These are phyloP conservation scores for Stratiomys singularior DNA, from an alignment of 2,888 invertebrate species.

Conservation along the genomic window DNA sequence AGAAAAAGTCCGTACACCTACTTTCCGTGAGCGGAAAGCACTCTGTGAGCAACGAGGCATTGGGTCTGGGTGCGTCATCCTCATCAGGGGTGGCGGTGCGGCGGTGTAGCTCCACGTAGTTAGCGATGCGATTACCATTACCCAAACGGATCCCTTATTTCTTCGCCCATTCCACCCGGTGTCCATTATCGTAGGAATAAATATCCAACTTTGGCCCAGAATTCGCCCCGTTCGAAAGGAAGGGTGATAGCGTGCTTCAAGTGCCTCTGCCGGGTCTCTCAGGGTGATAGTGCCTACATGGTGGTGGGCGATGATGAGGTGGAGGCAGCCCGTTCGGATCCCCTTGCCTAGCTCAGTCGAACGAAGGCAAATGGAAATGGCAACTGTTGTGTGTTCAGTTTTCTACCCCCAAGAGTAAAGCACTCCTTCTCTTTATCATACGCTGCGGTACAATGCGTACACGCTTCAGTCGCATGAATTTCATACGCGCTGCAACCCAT, in stretches of 20 bases:
- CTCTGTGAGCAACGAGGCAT: conserved; percentile 5
- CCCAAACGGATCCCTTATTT: conserved; percentile 1
- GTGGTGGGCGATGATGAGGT: neutral
- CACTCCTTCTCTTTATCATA: conserved; percentile 31
- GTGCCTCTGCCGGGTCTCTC: conserved; percentile 3
- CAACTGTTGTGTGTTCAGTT: conserved; percentile 30
- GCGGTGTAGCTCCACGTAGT: conserved; percentile 22
- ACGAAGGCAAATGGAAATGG: conserved; percentile 31
- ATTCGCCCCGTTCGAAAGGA: neutral
- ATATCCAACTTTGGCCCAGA: conserved; percentile 27
- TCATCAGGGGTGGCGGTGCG: neutral
- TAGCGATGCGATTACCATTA: conserved; percentile 7
- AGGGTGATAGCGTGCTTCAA: conserved; percentile 16
- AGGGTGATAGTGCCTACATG: conserved; percentile 27
- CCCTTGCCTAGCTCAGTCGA: neutral
- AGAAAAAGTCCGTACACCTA: conserved; percentile 24
- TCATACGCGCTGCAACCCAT: conserved; percentile 49
- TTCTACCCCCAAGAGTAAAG: conserved; percentile 17
- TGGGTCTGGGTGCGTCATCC: conserved; percentile 35
- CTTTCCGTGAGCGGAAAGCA: conserved; percentile 31
- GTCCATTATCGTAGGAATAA: conserved; percentile 40
- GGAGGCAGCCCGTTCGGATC: neutral
- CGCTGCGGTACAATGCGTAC: conserved; percentile 48
- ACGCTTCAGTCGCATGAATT: conserved; percentile 48
- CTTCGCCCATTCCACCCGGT: neutral